A percentile compares a stretch with the other conserved stretches of the same genome.
Evolutionary conservation across 2,797 vertebrate species (phyloP).

Genomic region (Pseudochirops cupreus): DNA sequence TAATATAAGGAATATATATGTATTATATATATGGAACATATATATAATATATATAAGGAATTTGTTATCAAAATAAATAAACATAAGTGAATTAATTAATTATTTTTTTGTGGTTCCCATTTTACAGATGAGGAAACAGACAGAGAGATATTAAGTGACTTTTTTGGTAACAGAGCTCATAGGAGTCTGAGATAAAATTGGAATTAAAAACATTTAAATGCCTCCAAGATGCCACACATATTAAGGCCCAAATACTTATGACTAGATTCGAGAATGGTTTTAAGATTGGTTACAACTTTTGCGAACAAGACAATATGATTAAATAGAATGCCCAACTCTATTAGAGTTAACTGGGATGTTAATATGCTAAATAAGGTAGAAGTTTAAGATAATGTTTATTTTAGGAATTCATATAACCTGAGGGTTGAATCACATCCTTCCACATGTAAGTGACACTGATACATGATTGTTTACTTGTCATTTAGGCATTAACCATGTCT

Average conservation of each 20-base stretch:
- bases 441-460: slow-evolving; percentile 10
- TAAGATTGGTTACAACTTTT: slow-evolving; percentile 11
- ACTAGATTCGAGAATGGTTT: slow-evolving; percentile 30
- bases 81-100: too few species aligned
- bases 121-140: too few species aligned
- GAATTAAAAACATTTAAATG: slow-evolving; percentile 48
- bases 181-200: too few species aligned
- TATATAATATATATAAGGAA: too few species aligned
- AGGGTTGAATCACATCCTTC: slow-evolving; percentile 9
- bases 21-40: too few species aligned
- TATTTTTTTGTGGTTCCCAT: too few species aligned
- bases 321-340: slow-evolving; percentile 26
- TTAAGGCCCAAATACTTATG: background rate
- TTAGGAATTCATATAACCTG: slow-evolving; percentile 21
- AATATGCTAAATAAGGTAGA: slow-evolving; percentile 41
- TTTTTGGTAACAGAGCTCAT: too few species aligned
- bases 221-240: background rate
- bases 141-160: too few species aligned
- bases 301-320: slow-evolving; percentile 38
- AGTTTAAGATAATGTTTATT: slow-evolving; percentile 36
- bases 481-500: slow-evolving; percentile 46
- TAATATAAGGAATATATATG: too few species aligned
- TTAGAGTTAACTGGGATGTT: slow-evolving; percentile 27
- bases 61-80: too few species aligned
- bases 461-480: slow-evolving; percentile 33